Base-by-base conservation (phyloP, 2,888 invertebrate species). In the Scaeva pyrastri region DNA sequence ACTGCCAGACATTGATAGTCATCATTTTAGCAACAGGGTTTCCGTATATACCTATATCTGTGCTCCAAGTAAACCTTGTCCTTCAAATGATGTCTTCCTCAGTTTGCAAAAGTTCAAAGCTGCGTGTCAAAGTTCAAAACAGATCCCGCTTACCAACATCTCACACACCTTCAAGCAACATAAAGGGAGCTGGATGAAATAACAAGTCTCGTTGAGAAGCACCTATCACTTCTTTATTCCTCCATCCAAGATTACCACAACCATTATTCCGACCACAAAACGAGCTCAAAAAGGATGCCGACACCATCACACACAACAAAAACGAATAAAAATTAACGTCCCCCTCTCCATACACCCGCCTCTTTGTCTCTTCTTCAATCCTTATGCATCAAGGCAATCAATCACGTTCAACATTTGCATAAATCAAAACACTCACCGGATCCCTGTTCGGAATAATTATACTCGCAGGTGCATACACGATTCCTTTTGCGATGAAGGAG, bases 371-470 rank as follows among this genome's bases (percentile, higher is more conserved):
- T 41, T 39, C 48, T 52, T 43, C n/a, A 16, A 10, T n/a, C n/a
- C 48, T 5, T 39, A 52, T 68, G 52, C 70, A 79, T 39, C 66
- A 36, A 56, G 70, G 64, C 72, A 26, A 87, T 87, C 87, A 87
- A 87, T 87, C 87, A 87, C 87, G 78, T 68, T 43, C 52, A 75
- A 41, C 74, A 87, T 87, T 83, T 87, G 83, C 83, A 87, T 87
- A 87, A 87, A 87, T 87, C 87, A 87, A 87, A 87, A 87, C 86
- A 82, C 82, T 82, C 60, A 19, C 36, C 23, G 60, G 39, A 60
- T 60, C 86, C 71, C 78, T 82, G 86, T 82, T 71, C 21, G 21
- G 86, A 86, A 86, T 86, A 86, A 82, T 86, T 82, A 86, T 78
- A 60, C 60, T 86, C 71, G 82, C 86, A 86, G 86, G 86, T 86